A percentile compares a stretch with the other conserved stretches of the same genome.
phyloP scores from a whole-genome alignment of 2,113 vertebrate species.

The Oceanodroma tethys region DNA sequence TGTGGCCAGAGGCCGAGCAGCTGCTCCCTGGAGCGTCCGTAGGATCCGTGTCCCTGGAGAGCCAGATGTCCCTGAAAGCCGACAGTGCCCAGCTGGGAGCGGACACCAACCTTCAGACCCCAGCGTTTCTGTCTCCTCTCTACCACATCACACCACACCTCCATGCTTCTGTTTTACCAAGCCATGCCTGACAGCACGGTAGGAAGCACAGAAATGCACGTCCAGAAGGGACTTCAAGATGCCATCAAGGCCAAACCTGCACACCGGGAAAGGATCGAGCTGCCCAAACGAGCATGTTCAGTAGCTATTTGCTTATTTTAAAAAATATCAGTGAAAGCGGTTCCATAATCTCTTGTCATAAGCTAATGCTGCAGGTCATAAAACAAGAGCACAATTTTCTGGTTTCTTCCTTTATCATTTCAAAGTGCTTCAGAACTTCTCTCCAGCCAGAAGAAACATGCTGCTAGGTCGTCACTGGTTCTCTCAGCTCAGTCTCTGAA shows the following conservation, averaged over 20 bases:
- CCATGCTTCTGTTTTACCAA: background rate
- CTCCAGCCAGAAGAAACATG: background rate
- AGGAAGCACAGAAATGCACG: background rate
- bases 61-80: background rate
- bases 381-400: background rate
- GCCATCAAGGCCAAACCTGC: background rate
- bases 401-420: background rate
- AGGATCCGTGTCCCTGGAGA: background rate
- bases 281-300: background rate
- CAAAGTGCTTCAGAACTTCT: background rate
- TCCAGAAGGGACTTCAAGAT: background rate
- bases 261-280: background rate
- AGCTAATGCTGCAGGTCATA: too few relatives aligned
- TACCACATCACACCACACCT: background rate
- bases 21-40: background rate
- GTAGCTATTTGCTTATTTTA: too few relatives aligned
- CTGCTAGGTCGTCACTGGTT: background rate
- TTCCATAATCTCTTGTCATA: background rate
- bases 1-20: background rate
- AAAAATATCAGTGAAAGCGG: background rate
- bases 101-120: background rate
- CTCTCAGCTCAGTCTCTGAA: background rate
- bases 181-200: too few relatives aligned
- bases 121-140: background rate
- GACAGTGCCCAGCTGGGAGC: background rate